Evolutionary conservation across 2,797 vertebrate genomes (phyloP).

Genomic region (Tadarida brasiliensis): DNA sequence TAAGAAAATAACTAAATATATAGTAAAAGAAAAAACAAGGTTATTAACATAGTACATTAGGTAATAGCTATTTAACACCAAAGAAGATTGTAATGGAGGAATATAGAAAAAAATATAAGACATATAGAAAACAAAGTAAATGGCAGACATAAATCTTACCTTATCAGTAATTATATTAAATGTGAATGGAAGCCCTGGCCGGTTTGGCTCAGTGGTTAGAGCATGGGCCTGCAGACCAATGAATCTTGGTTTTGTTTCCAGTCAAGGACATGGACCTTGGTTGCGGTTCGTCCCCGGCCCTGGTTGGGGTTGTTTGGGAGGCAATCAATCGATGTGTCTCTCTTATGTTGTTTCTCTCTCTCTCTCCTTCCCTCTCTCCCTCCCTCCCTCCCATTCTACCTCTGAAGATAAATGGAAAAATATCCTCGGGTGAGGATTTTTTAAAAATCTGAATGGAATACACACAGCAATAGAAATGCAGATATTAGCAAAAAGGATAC

Average conservation of each 20-base stretch:
- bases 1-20: background rate
- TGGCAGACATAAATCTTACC: background rate
- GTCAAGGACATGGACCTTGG: too few species aligned
- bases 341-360: too few species aligned
- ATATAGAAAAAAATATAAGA: background rate
- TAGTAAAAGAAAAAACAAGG: background rate
- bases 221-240: too few species aligned
- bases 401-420: too few species aligned
- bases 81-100: background rate
- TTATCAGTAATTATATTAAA: background rate
- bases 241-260: too few species aligned
- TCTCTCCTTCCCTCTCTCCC: too few species aligned
- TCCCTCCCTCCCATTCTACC: too few species aligned
- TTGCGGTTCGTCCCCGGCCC: too few species aligned
- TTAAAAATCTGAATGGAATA: background rate
- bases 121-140: background rate
- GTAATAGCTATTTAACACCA: background rate
- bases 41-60: background rate
- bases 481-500: background rate
- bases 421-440: too few species aligned
- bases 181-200: background rate
- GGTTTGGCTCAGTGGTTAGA: too few species aligned
- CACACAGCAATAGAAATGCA: background rate
- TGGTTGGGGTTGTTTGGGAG: too few species aligned
- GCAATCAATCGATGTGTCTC: too few species aligned